phyloP scores from a whole-genome alignment of 2,113 vertebrate genomes.

The Actenoides hombroni region DNA sequence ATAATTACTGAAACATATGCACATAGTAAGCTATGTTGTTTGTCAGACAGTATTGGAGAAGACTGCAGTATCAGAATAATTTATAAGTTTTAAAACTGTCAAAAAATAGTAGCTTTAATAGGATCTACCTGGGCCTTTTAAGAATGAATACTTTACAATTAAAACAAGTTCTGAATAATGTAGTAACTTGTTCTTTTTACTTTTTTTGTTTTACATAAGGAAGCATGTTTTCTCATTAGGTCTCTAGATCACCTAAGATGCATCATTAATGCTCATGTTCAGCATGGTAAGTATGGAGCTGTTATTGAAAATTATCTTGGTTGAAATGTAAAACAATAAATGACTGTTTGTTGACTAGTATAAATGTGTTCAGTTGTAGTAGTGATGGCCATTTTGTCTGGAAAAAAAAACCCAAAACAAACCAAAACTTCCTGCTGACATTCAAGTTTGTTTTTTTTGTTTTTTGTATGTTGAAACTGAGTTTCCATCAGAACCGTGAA shows the following conservation, averaged over 20 bases:
- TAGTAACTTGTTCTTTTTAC: not conserved
- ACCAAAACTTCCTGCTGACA: not conserved
- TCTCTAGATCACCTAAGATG: conserved; percentile 89
- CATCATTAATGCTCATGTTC: conserved; percentile 87
- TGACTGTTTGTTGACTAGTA: not conserved
- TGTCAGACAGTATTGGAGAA: not conserved
- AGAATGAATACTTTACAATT: not conserved
- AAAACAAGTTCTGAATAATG: not conserved
- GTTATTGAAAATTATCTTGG: not conserved
- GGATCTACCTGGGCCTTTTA: not conserved
- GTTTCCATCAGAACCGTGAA: not conserved
- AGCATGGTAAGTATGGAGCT: conserved; percentile 82
- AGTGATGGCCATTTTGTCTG: not conserved
- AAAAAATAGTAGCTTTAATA: not conserved
- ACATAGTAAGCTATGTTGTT: not conserved
- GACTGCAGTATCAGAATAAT: not conserved
- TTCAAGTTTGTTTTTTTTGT: not conserved
- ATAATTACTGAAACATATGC: not conserved
- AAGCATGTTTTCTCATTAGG: conserved; percentile 81
- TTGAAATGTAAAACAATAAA: not conserved
- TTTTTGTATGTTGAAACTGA: not conserved
- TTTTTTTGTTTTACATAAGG: conserved; percentile 75
- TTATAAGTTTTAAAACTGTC: not conserved
- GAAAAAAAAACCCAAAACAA: not conserved
- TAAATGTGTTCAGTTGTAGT: not conserved